A percentile compares a stretch with the other conserved stretches of the same genome.
Conservation (phyloP, 2,797 vertebrate genomes). For the Sebastes oblongus region DNA sequence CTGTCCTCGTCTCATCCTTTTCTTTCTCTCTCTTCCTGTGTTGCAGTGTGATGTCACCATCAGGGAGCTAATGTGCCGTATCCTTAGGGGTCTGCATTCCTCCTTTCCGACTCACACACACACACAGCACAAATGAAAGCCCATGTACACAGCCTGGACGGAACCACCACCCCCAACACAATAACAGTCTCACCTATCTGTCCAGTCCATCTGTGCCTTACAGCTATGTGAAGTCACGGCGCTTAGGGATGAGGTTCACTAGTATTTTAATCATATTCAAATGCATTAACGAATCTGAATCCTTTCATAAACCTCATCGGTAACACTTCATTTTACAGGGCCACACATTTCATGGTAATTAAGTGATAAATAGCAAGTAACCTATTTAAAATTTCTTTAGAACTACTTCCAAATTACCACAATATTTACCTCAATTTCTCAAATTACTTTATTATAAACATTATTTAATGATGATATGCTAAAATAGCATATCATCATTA, state of each 20-base stretch:
- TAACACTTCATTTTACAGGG: no score
- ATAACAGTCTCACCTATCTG: neutral
- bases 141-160: neutral
- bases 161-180: conserved; percentile 9
- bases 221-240: neutral
- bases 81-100: conserved; percentile 60
- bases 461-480: no score
- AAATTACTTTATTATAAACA: no score
- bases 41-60: conserved; percentile 71
- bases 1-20: conserved; percentile 26
- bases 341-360: no score
- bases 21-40: conserved; percentile 33
- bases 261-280: neutral
- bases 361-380: no score
- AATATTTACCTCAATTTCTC: no score
- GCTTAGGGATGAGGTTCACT: neutral
- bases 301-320: neutral
- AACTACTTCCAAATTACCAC: no score
- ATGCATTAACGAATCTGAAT: neutral
- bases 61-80: conserved; percentile 68
- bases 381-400: rapidly evolving
- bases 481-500: no score
- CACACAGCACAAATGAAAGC: conserved; percentile 40
- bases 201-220: conserved; percentile 4
- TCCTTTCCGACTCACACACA: conserved; percentile 30